Base-by-base conservation (phyloP, 2,888 invertebrate species). In the Monochamus alternatus region DNA sequence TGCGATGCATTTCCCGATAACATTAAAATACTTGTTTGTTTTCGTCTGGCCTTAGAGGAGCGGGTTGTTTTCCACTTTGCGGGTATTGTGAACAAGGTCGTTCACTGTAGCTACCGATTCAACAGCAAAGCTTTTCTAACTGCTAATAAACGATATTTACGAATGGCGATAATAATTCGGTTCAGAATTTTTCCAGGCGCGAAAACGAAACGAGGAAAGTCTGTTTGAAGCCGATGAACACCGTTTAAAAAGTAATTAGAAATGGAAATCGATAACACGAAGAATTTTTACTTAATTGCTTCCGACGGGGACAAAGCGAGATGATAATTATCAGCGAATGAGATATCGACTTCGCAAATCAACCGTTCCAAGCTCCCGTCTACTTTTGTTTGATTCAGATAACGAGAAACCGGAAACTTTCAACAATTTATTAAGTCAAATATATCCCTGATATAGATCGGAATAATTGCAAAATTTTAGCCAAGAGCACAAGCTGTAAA, bases 161-260 rank as follows among this genome's bases (percentile, higher is more conserved):
- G 38, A 38, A 38, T 38, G 7, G 7, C 38, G 38, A 38, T 38
- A 38, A 5, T 38, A 38, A 38, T 38, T 38, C 7, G 5, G 75
- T 73, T 66, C 73, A 72, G 69, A 71, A 75, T 82, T 80, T 81
- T 77, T 77, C 75, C 38, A 7, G 4, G 4, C 38, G 38, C 38
- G 55, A 55, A 55, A 55, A 55, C 10, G n/a, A 14, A 14, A 14
- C 55, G 10, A 9, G 67, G 52, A 58, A 59, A 59, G 58, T 68
- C 59, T 32, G 14, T 68, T 44, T 59, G 43, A 38, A 59, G 14
- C 44, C 51, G 7, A 4, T n/a, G 32, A 52, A 66, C 66, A 66
- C 52, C 55, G 68, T 68, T 68, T 68, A 68, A 68, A 58, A 58
- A 68, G 68, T 68, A 68, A 68, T 68, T 68, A 68, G 59, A 66